phyloP scores from a whole-genome alignment of 37 sponge, comb jelly and placozoan genomes.

The Agelas oroides region DNA sequence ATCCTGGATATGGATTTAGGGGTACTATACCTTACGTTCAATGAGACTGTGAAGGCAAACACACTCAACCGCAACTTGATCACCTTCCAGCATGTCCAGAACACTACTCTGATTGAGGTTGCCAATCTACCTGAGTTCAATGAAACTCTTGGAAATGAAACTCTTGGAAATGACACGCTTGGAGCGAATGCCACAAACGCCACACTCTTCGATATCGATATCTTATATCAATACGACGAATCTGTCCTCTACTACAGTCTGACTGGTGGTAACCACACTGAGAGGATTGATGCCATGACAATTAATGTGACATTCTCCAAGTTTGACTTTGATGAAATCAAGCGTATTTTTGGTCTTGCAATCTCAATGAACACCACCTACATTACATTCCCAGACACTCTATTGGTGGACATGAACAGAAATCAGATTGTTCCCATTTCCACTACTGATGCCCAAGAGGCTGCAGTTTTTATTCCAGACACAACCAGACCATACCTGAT shows the following conservation, averaged over 20 bases:
- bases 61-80: slow-evolving; percentile 72
- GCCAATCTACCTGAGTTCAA: neutral
- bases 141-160: no score
- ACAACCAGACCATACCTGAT: slow-evolving; percentile 72
- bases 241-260: slow-evolving; percentile 69
- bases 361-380: slow-evolving; percentile 74
- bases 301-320: slow-evolving; percentile 77
- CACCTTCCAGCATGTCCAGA: slow-evolving; percentile 79
- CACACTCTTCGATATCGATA: slow-evolving; percentile 1
- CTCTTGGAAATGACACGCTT: neutral
- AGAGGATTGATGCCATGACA: slow-evolving; percentile 57
- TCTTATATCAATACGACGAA: slow-evolving; percentile 21
- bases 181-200: slow-evolving; percentile 16
- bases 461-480: slow-evolving; percentile 70
- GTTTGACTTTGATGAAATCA: slow-evolving; percentile 82
- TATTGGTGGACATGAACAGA: slow-evolving; percentile 83
- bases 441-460: slow-evolving; percentile 62
- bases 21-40: slow-evolving; percentile 74
- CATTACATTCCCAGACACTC: slow-evolving; percentile 66
- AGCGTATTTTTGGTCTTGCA: slow-evolving; percentile 78
- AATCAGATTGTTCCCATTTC: slow-evolving; percentile 69
- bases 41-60: slow-evolving; percentile 87
- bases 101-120: slow-evolving; percentile 28
- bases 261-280: slow-evolving; percentile 73
- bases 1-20: slow-evolving; percentile 86